phyloP scores from a whole-genome alignment of 2,888 invertebrate species.

The Macaria notata region DNA sequence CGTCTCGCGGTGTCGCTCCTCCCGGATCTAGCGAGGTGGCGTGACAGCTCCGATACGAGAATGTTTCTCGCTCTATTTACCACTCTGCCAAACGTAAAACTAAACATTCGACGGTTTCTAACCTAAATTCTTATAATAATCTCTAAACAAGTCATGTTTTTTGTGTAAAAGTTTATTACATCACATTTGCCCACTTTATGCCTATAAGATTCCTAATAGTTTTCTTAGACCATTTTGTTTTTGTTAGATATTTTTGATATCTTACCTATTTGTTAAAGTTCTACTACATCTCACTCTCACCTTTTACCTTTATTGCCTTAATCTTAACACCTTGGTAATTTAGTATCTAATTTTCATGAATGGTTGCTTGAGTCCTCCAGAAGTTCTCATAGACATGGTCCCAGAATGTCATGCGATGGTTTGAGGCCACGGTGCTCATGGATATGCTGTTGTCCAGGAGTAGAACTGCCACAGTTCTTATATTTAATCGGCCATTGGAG shows the following conservation, averaged over 20 bases:
- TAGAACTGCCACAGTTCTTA: conserved; percentile 45
- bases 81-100: conserved; percentile 9
- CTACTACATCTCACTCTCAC: too few relatives aligned
- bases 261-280: too few relatives aligned
- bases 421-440: conserved; percentile 38
- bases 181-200: conserved; percentile 3
- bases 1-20: conserved; percentile 8
- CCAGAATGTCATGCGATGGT: conserved; percentile 58
- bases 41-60: conserved; percentile 18
- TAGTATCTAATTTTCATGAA: conserved; percentile 17
- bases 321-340: too few relatives aligned
- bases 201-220: too few relatives aligned
- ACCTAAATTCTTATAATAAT: not conserved
- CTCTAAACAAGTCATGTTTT: not conserved
- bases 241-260: too few relatives aligned
- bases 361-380: conserved; percentile 43
- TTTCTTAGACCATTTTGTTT: too few relatives aligned
- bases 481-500: conserved; percentile 32
- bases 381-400: conserved; percentile 62
- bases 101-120: conserved; percentile 7
- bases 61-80: conserved; percentile 22
- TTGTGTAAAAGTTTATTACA: conserved; percentile 4
- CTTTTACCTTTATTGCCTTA: too few relatives aligned
- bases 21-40: conserved; percentile 25
- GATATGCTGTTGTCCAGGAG: conserved; percentile 39